Conservation (phyloP, 1,140 invertebrate genomes). For the Oscheius sp. region DNA sequence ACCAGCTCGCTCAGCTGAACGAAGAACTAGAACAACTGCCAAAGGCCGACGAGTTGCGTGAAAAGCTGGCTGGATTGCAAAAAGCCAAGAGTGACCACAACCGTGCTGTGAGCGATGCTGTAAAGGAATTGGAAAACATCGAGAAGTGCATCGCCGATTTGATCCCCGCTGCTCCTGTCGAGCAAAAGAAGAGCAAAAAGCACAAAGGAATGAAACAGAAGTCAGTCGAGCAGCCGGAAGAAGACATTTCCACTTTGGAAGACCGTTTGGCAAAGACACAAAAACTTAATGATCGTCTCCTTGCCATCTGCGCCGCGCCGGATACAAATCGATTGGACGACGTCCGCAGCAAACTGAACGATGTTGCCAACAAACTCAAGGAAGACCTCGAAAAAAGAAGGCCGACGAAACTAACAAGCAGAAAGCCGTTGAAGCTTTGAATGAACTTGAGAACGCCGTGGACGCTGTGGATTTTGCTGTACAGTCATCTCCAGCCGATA, state of each 20-base stretch:
- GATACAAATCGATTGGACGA: not conserved
- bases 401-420: constrained; percentile 12
- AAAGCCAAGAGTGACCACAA: constrained; percentile 28
- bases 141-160: not conserved
- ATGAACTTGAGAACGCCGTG: constrained; percentile 11
- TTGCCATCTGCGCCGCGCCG: not conserved
- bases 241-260: not conserved
- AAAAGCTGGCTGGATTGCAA: not conserved
- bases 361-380: constrained; percentile 1
- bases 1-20: not conserved
- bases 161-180: not conserved
- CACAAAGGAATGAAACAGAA: not conserved
- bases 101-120: constrained; percentile 35
- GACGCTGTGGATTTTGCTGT: constrained; percentile 4
- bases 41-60: not conserved
- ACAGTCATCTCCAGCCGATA: not conserved
- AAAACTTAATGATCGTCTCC: not conserved
- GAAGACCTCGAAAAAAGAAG: constrained; percentile 36
- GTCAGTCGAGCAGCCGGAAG: not conserved
- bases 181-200: constrained; percentile 2
- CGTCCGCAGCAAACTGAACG: constrained; percentile 3
- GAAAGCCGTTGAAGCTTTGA: not conserved
- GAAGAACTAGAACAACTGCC: not conserved
- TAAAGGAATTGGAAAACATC: constrained; percentile 34
- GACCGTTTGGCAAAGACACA: not conserved